These are phyloP conservation scores for Polymixis flavicincta DNA, from an alignment of 2,888 invertebrate genomes.

Conservation along the genomic window DNA sequence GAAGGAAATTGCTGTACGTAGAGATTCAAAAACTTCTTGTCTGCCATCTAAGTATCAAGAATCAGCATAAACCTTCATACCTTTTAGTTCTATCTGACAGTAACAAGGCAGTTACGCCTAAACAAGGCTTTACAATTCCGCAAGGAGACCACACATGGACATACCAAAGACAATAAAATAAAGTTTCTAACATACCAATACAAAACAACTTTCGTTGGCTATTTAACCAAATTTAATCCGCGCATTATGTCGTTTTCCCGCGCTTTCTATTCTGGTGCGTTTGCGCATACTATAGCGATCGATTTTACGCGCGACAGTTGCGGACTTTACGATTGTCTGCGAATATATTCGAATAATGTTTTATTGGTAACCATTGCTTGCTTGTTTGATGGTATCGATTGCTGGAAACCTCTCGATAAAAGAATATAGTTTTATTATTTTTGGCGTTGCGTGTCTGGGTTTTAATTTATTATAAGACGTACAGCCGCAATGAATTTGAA, in stretches of 20 bases:
- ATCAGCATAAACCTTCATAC: slow-evolving; percentile 8
- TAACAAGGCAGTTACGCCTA: slow-evolving; percentile 24
- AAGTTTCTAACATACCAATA: slow-evolving; percentile 63
- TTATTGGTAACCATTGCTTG: slow-evolving; percentile 39
- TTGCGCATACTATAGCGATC: slow-evolving; percentile 63
- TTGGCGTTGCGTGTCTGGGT: slow-evolving; percentile 9
- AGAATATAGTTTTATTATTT: slow-evolving; percentile 16
- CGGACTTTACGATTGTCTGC: slow-evolving; percentile 8
- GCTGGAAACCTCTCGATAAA: slow-evolving; percentile 42
- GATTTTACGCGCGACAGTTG: slow-evolving; percentile 47
- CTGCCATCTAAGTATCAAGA: neutral
- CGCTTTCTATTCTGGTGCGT: slow-evolving; percentile 74
- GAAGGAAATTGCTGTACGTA: neutral
- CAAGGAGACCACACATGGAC: slow-evolving; percentile 38
- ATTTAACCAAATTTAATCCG: slow-evolving; percentile 75
- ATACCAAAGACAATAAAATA: slow-evolving; percentile 52
- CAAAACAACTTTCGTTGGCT: slow-evolving; percentile 71
- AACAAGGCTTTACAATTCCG: slow-evolving; percentile 26
- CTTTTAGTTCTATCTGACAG: slow-evolving; percentile 3
- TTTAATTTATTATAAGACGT: slow-evolving; percentile 17
- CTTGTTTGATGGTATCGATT: slow-evolving; percentile 49
- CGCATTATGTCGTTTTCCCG: slow-evolving; percentile 72
- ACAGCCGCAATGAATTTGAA: neutral
- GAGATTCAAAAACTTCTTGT: neutral
- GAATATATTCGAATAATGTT: slow-evolving; percentile 35